Evolutionary conservation across 2,113 vertebrate genomes (phyloP).

Genomic region (Perognathus longimembris): DNA sequence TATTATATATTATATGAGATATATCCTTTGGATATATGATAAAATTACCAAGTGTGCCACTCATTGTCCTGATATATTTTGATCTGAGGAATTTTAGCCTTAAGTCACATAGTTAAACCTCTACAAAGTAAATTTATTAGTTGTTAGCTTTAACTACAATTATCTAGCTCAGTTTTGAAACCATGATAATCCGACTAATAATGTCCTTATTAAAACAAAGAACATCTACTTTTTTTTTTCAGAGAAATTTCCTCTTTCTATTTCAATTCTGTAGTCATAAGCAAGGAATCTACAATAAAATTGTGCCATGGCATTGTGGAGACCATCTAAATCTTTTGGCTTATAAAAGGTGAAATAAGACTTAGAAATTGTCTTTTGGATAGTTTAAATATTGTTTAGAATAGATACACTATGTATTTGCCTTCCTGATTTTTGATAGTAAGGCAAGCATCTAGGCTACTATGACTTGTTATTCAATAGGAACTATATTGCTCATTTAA

Average conservation of each 20-base stretch:
- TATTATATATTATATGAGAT: no score
- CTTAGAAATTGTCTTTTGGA: not conserved
- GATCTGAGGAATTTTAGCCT: not conserved
- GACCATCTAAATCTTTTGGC: not conserved
- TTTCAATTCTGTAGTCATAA: conserved; percentile 28
- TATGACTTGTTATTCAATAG: not conserved
- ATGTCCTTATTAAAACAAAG: conserved; percentile 43
- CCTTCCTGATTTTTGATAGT: not conserved
- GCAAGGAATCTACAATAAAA: conserved; percentile 44
- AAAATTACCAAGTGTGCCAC: not conserved
- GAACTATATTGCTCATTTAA: not conserved
- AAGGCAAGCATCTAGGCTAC: not conserved
- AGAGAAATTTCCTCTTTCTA: conserved; percentile 30
- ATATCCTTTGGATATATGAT: not conserved
- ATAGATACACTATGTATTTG: conserved; percentile 3
- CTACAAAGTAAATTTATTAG: not conserved
- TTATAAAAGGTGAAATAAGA: not conserved
- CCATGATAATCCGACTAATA: not conserved
- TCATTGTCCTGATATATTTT: not conserved
- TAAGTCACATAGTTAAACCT: no score
- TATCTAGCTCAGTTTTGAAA: not conserved
- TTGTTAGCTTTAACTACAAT: conserved; percentile 34
- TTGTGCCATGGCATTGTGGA: not conserved
- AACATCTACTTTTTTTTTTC: not conserved
- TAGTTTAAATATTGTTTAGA: conserved; percentile 44